phyloP scores from a whole-genome alignment of 2,888 invertebrate genomes.

The Dynastes hyllus region DNA sequence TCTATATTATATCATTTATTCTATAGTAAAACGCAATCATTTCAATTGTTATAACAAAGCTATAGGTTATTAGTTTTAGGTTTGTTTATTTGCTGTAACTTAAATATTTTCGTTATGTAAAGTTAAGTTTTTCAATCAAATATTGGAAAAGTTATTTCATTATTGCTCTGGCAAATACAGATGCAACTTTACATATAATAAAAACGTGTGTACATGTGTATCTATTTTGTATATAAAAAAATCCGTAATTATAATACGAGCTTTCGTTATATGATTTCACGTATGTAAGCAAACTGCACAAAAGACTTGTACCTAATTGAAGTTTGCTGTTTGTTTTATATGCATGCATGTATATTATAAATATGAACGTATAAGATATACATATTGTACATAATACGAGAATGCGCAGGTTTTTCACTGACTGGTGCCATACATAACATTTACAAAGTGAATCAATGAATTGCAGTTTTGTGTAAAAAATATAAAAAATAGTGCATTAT shows the following conservation, averaged over 20 bases:
- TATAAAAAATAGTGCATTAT: constrained; percentile 35
- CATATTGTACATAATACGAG: constrained; percentile 62
- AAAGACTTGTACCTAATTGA: constrained; percentile 22
- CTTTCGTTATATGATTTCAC: constrained; percentile 63
- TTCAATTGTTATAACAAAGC: constrained; percentile 13
- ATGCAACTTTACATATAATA: constrained; percentile 55
- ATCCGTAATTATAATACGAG: constrained; percentile 60
- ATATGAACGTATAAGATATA: constrained; percentile 51
- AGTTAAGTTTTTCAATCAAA: neutral
- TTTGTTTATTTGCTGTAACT: constrained; percentile 10
- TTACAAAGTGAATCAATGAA: constrained; percentile 50
- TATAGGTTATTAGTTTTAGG: neutral
- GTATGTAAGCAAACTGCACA: constrained; percentile 46
- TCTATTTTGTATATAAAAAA: constrained; percentile 60
- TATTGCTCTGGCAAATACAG: constrained; percentile 30
- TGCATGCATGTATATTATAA: constrained; percentile 34
- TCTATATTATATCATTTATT: constrained; percentile 32
- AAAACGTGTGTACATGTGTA: constrained; percentile 54
- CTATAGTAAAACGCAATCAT: constrained; percentile 3
- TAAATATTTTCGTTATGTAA: constrained; percentile 3
- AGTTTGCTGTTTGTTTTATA: constrained; percentile 56
- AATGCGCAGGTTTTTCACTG: constrained; percentile 59
- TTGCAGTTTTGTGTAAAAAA: constrained; percentile 31
- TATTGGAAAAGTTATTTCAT: neutral
- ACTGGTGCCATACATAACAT: constrained; percentile 65